Evolutionary conservation across 2,888 invertebrate genomes (phyloP), one percentile per base, ranked within the genome.

Genomic region (Nycteola revayana): DNA sequence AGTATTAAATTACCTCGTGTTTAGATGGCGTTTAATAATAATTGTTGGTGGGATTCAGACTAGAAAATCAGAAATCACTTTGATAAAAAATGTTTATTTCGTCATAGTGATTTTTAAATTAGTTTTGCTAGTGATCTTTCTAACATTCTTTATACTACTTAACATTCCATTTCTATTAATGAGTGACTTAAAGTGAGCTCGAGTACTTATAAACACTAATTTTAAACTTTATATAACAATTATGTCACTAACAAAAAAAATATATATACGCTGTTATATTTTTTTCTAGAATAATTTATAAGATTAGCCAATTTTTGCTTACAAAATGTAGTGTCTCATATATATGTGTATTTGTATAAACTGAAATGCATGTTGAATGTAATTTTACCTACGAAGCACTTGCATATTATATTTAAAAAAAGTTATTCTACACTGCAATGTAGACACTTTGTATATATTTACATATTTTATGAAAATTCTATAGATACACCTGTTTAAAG

Each of bases 111-210:
- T n/a, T n/a, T n/a, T 14, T 14, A 14, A 3, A 3, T 14, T 14
- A 14, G 14, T 14, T 14, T 47, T 47, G 49, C 45, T 46, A 51
- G 48, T 49, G 49, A 42, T 61, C 47, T 50, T 56, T 46, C 52
- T 71, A 65, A 73, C 69, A 66, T 71, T 68, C 64, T 71, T 63
- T 49, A 58, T 43, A 57, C 61, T n/a, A 75, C 70, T 75, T 69
- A 76, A 84, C 87, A 87, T 86, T 87, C 87, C 87, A 86, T 69
- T 64, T 52, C 64, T 63, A 71, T 63, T 69, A 63, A 70, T 67
- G 79, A 77, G 84, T 84, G 84, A 88, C 87, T 88, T 88, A 88
- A 86, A 83, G 80, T 82, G 81, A 80, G 82, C 83, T 79, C 75
- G 66, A 74, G 87, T 88, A 88, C 87, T 88, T 88, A 86, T 72